A percentile compares a stretch with the other conserved stretches of the same genome.
Conservation (phyloP, 2,888 invertebrate genomes). For the Himalopsyche anomala region DNA sequence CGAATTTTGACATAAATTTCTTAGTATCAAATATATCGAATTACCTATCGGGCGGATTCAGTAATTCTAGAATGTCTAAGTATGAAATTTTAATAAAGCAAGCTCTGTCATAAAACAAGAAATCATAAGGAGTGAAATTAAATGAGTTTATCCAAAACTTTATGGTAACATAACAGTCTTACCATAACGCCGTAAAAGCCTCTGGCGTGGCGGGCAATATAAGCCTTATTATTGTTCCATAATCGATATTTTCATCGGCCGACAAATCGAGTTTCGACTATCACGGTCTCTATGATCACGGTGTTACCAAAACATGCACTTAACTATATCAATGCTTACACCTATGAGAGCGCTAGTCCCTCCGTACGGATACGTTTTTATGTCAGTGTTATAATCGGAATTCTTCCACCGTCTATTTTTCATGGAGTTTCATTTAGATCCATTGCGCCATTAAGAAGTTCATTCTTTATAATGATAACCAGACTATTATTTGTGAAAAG, state of each 20-base stretch:
- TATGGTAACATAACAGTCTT: neutral
- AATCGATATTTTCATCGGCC: constrained; percentile 48
- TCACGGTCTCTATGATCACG: neutral
- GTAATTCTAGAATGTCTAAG: constrained; percentile 44
- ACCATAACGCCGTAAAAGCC: constrained; percentile 55
- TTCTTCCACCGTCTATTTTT: too few relatives aligned
- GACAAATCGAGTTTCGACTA: neutral
- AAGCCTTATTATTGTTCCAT: constrained; percentile 47
- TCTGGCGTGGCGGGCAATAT: constrained; percentile 31
- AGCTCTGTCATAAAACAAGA: constrained; percentile 23
- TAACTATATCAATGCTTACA: too few relatives aligned
- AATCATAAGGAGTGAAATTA: neutral
- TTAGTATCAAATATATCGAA: neutral
- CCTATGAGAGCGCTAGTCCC: too few relatives aligned
- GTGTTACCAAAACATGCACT: neutral
- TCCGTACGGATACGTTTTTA: too few relatives aligned
- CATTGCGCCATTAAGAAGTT: too few relatives aligned
- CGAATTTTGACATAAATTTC: neutral
- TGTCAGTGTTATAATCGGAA: too few relatives aligned
- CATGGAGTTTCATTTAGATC: too few relatives aligned
- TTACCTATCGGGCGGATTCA: constrained; percentile 8
- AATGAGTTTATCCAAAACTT: neutral
- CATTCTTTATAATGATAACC: too few relatives aligned
- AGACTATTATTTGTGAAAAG: too few relatives aligned
- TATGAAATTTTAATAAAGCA: constrained; percentile 26